Evolutionary conservation across 2,888 invertebrate species (phyloP).

Genomic region (Leptogaster cylindrica): DNA sequence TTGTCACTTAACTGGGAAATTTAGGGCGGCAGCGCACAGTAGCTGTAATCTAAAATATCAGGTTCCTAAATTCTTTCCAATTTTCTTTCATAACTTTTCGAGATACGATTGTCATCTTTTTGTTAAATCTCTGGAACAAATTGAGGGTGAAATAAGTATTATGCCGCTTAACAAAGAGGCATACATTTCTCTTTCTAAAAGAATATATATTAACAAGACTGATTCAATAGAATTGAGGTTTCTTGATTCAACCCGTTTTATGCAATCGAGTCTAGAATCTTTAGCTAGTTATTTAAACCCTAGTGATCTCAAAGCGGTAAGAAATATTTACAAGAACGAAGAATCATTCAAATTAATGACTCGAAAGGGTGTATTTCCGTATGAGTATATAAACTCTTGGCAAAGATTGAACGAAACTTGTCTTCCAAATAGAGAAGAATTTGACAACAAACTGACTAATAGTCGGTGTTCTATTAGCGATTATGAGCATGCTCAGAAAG

Average conservation of each 20-base stretch:
- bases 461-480: conserved; percentile 47
- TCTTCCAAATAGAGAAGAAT: conserved; percentile 46
- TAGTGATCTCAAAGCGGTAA: conserved; percentile 16
- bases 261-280: conserved; percentile 44
- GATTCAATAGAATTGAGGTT: conserved; percentile 43
- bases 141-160: conserved; percentile 47
- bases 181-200: conserved; percentile 54
- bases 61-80: conserved; percentile 46
- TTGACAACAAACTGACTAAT: conserved; percentile 49
- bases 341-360: conserved; percentile 47
- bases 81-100: conserved; percentile 51
- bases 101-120: conserved; percentile 54
- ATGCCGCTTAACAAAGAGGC: conserved; percentile 50
- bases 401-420: conserved; percentile 48
- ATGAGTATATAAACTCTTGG: conserved; percentile 51
- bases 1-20: conserved; percentile 48
- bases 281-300: conserved; percentile 26
- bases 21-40: conserved; percentile 50
- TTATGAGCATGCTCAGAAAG: conserved; percentile 53
- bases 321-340: conserved; percentile 43
- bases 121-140: conserved; percentile 49
- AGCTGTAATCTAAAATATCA: conserved; percentile 49
- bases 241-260: conserved; percentile 39
- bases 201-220: conserved; percentile 41
- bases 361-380: conserved; percentile 54